Conservation (phyloP, 2,888 invertebrate species). For the Archaeoteleia sp. region DNA sequence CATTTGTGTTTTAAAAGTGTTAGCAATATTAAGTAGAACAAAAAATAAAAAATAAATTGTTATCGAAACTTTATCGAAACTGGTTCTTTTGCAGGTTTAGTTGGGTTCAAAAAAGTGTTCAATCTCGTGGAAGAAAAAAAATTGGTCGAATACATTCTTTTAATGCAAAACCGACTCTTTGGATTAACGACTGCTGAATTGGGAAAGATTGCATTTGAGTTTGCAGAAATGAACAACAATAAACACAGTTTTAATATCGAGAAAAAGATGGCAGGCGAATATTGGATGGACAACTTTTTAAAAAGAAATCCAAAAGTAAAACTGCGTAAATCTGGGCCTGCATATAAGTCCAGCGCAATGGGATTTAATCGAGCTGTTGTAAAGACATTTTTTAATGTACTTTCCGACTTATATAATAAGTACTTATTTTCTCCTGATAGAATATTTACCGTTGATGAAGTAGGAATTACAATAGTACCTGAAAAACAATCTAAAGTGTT, state of each 20-base stretch:
- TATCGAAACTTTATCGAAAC: too few relatives aligned
- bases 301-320: constrained; percentile 8
- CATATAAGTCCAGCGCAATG: background rate
- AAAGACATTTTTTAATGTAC: constrained; percentile 1
- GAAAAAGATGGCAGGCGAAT: constrained; percentile 1
- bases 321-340: background rate
- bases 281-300: constrained; percentile 5
- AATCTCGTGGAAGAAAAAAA: constrained; percentile 12
- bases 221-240: constrained; percentile 1
- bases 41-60: too few relatives aligned
- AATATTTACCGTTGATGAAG: constrained; percentile 65
- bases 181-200: constrained; percentile 2
- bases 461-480: constrained; percentile 60
- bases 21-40: too few relatives aligned
- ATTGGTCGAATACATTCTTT: background rate
- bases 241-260: constrained; percentile 4
- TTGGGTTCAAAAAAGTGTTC: too few relatives aligned
- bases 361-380: background rate
- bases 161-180: background rate
- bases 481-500: constrained; percentile 60
- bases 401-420: constrained; percentile 14
- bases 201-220: constrained; percentile 1
- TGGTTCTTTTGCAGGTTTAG: too few relatives aligned
- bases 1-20: too few relatives aligned
- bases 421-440: constrained; percentile 56